A percentile compares a stretch with the other conserved stretches of the same genome.
These are phyloP conservation scores for Panagrolaimus sp. DNA, from an alignment of 1,140 invertebrate species.

Conservation along the genomic window DNA sequence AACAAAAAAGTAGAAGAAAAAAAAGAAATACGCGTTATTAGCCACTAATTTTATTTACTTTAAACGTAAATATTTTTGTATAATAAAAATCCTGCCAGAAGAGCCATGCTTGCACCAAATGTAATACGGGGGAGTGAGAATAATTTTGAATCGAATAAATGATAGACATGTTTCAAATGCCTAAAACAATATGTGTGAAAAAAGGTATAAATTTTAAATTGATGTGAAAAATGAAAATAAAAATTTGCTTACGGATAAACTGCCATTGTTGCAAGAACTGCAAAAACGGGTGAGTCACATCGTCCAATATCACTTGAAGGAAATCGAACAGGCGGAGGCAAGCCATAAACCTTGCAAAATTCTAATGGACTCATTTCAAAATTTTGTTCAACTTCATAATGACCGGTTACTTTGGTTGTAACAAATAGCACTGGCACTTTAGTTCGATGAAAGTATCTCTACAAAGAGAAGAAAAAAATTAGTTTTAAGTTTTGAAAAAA, in stretches of 20 bases:
- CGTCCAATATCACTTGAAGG: constrained; percentile 66
- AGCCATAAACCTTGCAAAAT: constrained; percentile 86
- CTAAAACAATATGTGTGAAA: constrained; percentile 28
- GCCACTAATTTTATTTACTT: neutral
- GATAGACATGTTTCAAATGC: constrained; percentile 48
- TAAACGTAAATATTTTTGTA: constrained; percentile 40
- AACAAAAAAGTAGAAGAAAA: too few relatives aligned
- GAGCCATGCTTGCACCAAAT: constrained; percentile 47
- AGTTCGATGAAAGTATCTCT: constrained; percentile 92
- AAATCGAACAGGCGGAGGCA: constrained; percentile 83
- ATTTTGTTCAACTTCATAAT: constrained; percentile 75
- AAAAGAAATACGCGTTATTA: too few relatives aligned
- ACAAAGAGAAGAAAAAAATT: constrained; percentile 24
- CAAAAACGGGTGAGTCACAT: constrained; percentile 78
- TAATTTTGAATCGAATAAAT: constrained; percentile 37
- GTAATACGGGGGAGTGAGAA: constrained; percentile 42
- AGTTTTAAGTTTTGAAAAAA: too few relatives aligned
- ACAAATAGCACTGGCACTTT: constrained; percentile 91
- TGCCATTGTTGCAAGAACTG: constrained; percentile 94
- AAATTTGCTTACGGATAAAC: constrained; percentile 86
- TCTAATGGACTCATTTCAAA: constrained; percentile 82
- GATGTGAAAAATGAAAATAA: too few relatives aligned
- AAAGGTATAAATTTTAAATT: neutral
- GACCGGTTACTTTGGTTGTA: constrained; percentile 78
- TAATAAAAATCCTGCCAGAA: constrained; percentile 50